These are phyloP conservation scores for Dicyrtomina minuta DNA, from an alignment of 2,888 invertebrate species.

Conservation along the genomic window DNA sequence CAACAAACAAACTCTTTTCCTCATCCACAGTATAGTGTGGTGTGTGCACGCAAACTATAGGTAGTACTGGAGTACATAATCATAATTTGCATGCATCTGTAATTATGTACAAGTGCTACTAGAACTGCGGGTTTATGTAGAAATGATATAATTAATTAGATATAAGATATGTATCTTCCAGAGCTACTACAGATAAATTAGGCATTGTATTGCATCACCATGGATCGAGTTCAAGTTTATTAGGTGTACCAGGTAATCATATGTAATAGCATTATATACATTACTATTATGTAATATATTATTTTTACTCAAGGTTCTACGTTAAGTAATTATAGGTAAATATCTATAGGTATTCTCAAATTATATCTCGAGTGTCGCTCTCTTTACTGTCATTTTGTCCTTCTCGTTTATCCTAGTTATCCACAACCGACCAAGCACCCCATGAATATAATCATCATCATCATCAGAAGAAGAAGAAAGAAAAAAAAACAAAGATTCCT, in stretches of 20 bases:
- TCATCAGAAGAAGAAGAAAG: too few species aligned
- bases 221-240: not conserved
- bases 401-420: not conserved
- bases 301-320: too few species aligned
- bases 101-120: too few species aligned
- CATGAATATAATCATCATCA: not conserved
- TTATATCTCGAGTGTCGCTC: too few species aligned
- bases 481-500: too few species aligned
- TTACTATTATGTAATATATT: too few species aligned
- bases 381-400: not conserved
- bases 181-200: not conserved
- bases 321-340: too few species aligned
- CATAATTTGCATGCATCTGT: too few species aligned
- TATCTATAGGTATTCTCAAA: too few species aligned
- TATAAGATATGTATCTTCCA: slow-evolving; percentile 17
- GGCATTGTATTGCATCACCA: slow-evolving; percentile 14
- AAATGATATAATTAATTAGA: slow-evolving; percentile 3
- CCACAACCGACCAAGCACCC: not conserved
- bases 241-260: not conserved
- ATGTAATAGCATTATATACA: not conserved
- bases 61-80: too few species aligned
- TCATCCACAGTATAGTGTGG: too few species aligned
- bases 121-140: not conserved
- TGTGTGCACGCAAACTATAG: not conserved
- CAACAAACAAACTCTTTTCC: not conserved